Evolutionary conservation across 2,113 vertebrate genomes (phyloP).

Genomic region (Macrotis lagotis): DNA sequence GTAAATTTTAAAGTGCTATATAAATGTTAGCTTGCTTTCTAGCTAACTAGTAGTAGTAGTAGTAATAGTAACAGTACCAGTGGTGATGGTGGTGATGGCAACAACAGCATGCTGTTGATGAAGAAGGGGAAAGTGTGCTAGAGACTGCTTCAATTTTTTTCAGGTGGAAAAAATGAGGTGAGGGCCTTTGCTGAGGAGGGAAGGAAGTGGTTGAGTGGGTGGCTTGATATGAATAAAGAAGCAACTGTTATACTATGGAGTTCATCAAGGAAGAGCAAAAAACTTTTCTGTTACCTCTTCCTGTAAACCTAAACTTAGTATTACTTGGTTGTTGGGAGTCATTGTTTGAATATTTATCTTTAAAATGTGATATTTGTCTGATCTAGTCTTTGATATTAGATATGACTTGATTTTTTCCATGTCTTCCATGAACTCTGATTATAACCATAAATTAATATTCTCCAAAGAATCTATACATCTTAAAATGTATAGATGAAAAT

Average conservation of each 20-base stretch:
- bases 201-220: not conserved
- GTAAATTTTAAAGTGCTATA: no score
- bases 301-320: not conserved
- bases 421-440: not conserved
- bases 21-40: no score
- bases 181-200: not conserved
- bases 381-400: not conserved
- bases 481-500: not conserved
- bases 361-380: not conserved
- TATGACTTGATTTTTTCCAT: not conserved
- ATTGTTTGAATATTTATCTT: not conserved
- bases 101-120: not conserved
- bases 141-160: not conserved
- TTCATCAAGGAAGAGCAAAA: not conserved
- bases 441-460: not conserved
- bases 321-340: not conserved
- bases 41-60: no score
- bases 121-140: not conserved
- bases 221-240: not conserved
- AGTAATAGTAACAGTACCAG: no score
- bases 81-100: no score
- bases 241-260: not conserved
- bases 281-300: not conserved
- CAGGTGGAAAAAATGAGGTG: not conserved
- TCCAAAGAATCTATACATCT: not conserved